A percentile compares a stretch with the other conserved stretches of the same genome.
These are phyloP conservation scores for Heliopora coerulea DNA, from an alignment of 92 coral and sea anemone genomes.

Conservation along the genomic window DNA sequence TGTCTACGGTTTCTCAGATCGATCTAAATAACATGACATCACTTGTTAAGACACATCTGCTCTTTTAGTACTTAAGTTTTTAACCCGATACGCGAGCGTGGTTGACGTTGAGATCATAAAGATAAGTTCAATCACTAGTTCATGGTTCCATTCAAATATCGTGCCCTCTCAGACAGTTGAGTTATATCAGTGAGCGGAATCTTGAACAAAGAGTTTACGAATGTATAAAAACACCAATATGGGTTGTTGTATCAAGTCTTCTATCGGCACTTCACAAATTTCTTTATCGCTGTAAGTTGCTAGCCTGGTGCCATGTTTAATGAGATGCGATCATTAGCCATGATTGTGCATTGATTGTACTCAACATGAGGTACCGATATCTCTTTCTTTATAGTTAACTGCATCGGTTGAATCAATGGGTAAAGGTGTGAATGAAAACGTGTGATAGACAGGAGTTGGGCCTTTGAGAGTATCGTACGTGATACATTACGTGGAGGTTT, in stretches of 20 bases:
- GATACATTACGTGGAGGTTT: too few species aligned
- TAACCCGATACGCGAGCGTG: background rate
- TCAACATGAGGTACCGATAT: background rate
- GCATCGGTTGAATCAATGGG: too few species aligned
- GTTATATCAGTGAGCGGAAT: background rate
- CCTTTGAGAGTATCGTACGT: too few species aligned
- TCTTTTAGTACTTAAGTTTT: background rate
- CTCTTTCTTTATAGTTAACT: too few species aligned
- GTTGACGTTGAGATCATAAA: background rate
- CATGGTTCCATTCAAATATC: too few species aligned
- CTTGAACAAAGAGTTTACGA: too few species aligned
- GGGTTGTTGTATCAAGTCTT: too few species aligned
- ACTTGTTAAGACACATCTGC: too few species aligned
- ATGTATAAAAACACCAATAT: too few species aligned
- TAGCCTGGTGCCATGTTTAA: background rate
- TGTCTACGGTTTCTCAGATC: background rate
- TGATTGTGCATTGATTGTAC: constrained; percentile 6
- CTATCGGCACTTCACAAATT: background rate
- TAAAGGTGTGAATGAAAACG: too few species aligned
- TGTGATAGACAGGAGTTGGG: too few species aligned
- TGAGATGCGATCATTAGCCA: constrained; percentile 10
- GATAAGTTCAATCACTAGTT: background rate
- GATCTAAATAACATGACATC: background rate
- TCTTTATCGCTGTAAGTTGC: background rate
- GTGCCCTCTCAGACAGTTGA: too few species aligned